Percentiles rank a stretch among this genome's conserved stretches.
phyloP scores from a whole-genome alignment of 1,140 invertebrate species.

The Hetaerina americana region DNA sequence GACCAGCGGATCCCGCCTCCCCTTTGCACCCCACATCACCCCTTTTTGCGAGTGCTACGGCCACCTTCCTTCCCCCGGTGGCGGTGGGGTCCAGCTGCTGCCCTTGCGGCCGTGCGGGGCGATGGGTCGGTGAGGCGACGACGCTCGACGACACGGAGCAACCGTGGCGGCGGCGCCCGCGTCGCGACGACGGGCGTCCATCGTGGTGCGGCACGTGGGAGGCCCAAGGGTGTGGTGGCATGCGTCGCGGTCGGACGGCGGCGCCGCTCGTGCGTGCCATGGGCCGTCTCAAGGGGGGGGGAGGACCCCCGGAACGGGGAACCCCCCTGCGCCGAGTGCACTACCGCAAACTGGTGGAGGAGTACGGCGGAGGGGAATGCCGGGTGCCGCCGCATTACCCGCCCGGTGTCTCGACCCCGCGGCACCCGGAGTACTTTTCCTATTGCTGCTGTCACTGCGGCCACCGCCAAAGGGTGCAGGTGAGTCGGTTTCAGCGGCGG shows the following conservation, averaged over 20 bases:
- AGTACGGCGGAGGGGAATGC: slow-evolving; percentile 32
- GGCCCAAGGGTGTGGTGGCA: background rate
- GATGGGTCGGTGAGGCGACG: too few relatives aligned
- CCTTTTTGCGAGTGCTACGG: too few relatives aligned
- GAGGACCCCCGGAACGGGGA: slow-evolving; percentile 20
- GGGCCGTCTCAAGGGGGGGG: slow-evolving; percentile 20
- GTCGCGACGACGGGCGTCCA: background rate
- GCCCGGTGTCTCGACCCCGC: background rate
- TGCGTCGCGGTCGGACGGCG: background rate
- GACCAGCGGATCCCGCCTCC: too few relatives aligned
- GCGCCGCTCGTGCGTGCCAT: background rate
- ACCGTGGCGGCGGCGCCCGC: background rate
- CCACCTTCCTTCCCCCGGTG: too few relatives aligned
- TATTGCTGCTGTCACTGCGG: slow-evolving; percentile 50
- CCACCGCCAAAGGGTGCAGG: slow-evolving; percentile 46
- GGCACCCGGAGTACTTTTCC: slow-evolving; percentile 40
- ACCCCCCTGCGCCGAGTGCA: slow-evolving; percentile 42
- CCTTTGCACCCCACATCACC: too few relatives aligned
- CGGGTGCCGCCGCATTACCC: slow-evolving; percentile 7
- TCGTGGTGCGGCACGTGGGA: background rate
- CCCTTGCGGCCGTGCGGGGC: too few relatives aligned
- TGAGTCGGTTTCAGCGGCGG: too few relatives aligned
- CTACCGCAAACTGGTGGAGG: slow-evolving; percentile 44
- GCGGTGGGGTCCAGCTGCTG: too few relatives aligned
- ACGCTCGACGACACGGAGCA: too few relatives aligned